Percentiles rank a stretch among this genome's conserved stretches.
Conservation (phyloP, 2,113 vertebrate genomes). For the Malurus alboscapulatus region DNA sequence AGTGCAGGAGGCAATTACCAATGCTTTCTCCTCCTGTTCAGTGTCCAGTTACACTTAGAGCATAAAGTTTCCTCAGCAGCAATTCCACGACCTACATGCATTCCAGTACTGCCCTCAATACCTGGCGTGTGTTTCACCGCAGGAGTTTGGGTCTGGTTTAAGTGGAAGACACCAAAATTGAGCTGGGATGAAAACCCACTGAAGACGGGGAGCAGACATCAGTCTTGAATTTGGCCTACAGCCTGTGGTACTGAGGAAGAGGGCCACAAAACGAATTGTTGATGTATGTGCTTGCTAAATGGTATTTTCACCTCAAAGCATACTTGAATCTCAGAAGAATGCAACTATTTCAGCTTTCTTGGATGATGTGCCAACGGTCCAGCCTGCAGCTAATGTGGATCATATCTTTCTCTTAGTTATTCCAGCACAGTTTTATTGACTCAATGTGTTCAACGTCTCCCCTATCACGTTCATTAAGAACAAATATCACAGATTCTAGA, state of each 20-base stretch:
- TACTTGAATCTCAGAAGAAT: constrained; percentile 43
- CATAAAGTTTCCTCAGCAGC: constrained; percentile 29
- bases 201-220: constrained; percentile 2
- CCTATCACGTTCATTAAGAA: constrained; percentile 9
- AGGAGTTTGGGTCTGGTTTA: constrained; percentile 1
- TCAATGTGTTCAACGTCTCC: constrained; percentile 42
- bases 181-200: neutral
- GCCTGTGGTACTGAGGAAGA: constrained; percentile 24
- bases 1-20: constrained; percentile 3
- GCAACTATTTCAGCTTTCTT: constrained; percentile 42
- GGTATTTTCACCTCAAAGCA: constrained; percentile 61
- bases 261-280: constrained; percentile 12
- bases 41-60: constrained; percentile 38
- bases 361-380: constrained; percentile 35
- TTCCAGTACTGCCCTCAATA: neutral
- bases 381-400: constrained; percentile 26
- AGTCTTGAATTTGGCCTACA: constrained; percentile 16
- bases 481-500: constrained; percentile 18
- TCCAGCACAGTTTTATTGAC: constrained; percentile 32
- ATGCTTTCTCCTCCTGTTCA: constrained; percentile 32
- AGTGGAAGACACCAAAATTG: neutral
- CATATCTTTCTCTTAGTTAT: constrained; percentile 37
- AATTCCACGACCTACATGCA: neutral
- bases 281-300: constrained; percentile 37
- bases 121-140: neutral